Evolutionary conservation across 2,113 vertebrate genomes (phyloP).

Genomic region (Malurus cyaneus): DNA sequence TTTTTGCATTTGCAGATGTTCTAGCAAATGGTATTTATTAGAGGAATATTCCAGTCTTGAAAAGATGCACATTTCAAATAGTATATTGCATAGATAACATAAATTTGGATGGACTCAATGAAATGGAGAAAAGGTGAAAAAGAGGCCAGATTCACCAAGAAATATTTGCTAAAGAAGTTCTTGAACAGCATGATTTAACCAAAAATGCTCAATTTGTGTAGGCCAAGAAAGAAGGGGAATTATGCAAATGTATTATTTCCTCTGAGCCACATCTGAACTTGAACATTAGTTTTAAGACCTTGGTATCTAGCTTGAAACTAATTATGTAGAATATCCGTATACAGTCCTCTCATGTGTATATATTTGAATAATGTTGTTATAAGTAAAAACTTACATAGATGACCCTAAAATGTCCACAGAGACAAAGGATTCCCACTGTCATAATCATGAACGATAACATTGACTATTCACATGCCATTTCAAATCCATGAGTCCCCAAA

Average conservation of each 20-base stretch:
- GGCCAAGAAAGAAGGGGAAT: neutral
- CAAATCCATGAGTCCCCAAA: neutral
- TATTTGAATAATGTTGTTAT: neutral
- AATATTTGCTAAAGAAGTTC: neutral
- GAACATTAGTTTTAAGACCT: neutral
- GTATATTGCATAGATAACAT: neutral
- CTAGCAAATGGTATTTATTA: conserved; percentile 28
- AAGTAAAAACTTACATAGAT: neutral
- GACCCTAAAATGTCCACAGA: neutral
- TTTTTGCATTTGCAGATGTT: conserved; percentile 35
- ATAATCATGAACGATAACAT: neutral
- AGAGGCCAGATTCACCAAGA: neutral
- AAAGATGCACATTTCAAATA: conserved; percentile 11
- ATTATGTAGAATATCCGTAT: neutral
- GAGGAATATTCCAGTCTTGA: neutral
- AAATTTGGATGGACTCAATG: neutral
- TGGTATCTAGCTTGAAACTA: neutral
- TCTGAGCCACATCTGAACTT: neutral
- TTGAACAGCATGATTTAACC: neutral
- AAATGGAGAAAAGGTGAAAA: neutral
- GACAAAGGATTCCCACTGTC: neutral
- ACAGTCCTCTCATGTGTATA: rapidly evolving
- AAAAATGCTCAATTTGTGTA: neutral
- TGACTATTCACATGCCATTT: neutral
- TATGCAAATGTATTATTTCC: neutral